phyloP scores from a whole-genome alignment of 2,113 vertebrate genomes.

The Peromyscus leucopus region DNA sequence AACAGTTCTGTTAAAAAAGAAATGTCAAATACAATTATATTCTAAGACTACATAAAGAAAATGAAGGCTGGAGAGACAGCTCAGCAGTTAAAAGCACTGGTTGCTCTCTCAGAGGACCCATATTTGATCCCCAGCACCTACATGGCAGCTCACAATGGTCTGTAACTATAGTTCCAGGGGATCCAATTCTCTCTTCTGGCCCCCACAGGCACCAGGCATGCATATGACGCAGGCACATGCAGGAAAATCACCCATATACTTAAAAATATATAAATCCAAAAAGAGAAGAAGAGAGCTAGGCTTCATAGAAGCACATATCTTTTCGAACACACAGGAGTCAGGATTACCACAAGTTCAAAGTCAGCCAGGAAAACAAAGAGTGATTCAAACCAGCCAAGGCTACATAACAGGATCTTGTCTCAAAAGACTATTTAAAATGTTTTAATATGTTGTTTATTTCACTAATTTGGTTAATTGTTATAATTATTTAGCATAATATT shows the following conservation, averaged over 20 bases:
- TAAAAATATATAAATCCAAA: neutral
- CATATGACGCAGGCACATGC: too few species aligned
- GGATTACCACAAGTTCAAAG: neutral
- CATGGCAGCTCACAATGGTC: neutral
- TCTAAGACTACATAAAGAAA: slow-evolving; percentile 27
- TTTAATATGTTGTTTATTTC: slow-evolving; percentile 42
- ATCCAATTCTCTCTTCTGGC: neutral
- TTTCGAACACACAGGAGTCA: neutral
- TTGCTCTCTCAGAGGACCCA: neutral
- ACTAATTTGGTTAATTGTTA: slow-evolving; percentile 15
- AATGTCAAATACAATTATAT: slow-evolving; percentile 35
- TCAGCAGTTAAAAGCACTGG: neutral
- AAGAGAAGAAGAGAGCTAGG: neutral
- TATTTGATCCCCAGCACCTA: too few species aligned
- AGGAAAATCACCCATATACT: neutral
- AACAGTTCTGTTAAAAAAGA: slow-evolving; percentile 23
- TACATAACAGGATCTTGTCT: neutral
- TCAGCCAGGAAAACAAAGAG: neutral
- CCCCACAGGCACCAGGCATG: neutral
- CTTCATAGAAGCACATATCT: neutral
- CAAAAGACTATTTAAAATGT: neutral
- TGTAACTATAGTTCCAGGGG: neutral
- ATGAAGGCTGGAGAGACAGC: neutral
- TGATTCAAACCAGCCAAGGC: neutral
- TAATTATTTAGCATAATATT: slow-evolving; percentile 27